These are phyloP conservation scores for Eupristina koningsbergeri DNA, from an alignment of 1,140 invertebrate genomes.

Conservation along the genomic window DNA sequence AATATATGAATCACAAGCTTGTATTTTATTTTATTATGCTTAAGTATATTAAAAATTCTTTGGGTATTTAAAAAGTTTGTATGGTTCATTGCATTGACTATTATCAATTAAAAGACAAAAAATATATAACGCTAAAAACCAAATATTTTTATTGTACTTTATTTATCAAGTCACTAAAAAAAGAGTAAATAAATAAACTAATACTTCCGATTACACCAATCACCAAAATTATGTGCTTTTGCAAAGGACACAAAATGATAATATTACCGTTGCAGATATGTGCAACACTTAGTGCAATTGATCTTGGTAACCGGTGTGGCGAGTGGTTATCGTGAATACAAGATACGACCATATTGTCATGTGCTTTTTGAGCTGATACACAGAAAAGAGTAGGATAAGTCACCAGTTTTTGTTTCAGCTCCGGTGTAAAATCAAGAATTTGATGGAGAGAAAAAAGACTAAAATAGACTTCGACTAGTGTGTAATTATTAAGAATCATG, in stretches of 20 bases:
- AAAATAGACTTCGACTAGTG: background rate
- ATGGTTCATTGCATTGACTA: too few relatives aligned
- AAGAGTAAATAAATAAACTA: too few relatives aligned
- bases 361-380: background rate
- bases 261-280: background rate
- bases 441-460: background rate
- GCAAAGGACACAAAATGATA: background rate
- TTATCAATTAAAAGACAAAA: too few relatives aligned
- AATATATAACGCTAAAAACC: too few relatives aligned
- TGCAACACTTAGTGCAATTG: background rate
- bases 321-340: background rate
- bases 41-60: too few relatives aligned
- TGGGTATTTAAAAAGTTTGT: too few relatives aligned
- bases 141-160: too few relatives aligned
- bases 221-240: background rate
- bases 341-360: background rate
- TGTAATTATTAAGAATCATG: background rate
- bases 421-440: background rate
- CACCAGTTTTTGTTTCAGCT: background rate
- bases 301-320: background rate
- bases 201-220: too few relatives aligned
- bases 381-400: background rate
- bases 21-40: too few relatives aligned
- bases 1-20: too few relatives aligned
- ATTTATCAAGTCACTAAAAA: too few relatives aligned